phyloP scores from a whole-genome alignment of 1,140 invertebrate species.

The Wiebesia pumilae region DNA sequence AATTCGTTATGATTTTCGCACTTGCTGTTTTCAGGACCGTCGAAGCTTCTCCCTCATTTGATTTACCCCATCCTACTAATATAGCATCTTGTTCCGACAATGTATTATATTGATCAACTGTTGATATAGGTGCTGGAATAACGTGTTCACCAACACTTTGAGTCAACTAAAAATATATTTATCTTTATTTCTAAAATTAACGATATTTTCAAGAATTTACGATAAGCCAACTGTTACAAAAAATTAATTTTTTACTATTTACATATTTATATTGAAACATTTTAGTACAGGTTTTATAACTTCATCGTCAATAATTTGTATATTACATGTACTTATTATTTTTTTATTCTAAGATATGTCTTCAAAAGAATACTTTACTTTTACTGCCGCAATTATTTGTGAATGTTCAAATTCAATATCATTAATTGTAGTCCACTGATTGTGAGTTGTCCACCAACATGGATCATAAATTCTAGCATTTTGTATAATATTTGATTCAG shows the following conservation, averaged over 20 bases:
- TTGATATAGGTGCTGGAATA: neutral
- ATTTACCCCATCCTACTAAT: neutral
- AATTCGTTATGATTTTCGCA: neutral
- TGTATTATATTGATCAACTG: neutral
- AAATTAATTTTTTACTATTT: no score
- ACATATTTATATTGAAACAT: no score
- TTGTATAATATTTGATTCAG: neutral
- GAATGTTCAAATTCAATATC: neutral
- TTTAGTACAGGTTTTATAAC: neutral
- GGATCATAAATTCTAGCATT: neutral
- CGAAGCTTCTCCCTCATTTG: neutral
- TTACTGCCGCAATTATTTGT: neutral
- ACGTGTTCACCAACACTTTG: neutral
- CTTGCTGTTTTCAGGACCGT: neutral
- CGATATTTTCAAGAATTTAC: no score
- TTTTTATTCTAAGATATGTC: neutral
- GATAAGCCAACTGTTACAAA: no score
- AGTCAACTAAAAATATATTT: neutral
- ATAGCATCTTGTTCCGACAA: neutral
- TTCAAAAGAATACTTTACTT: neutral
- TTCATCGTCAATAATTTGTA: neutral
- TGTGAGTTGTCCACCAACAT: constrained; percentile 3
- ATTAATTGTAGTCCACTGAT: neutral
- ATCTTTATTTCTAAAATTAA: neutral
- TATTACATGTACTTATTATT: no score